Evolutionary conservation across 2,113 vertebrate genomes (phyloP).

Genomic region (Paramisgurnus dabryanus): DNA sequence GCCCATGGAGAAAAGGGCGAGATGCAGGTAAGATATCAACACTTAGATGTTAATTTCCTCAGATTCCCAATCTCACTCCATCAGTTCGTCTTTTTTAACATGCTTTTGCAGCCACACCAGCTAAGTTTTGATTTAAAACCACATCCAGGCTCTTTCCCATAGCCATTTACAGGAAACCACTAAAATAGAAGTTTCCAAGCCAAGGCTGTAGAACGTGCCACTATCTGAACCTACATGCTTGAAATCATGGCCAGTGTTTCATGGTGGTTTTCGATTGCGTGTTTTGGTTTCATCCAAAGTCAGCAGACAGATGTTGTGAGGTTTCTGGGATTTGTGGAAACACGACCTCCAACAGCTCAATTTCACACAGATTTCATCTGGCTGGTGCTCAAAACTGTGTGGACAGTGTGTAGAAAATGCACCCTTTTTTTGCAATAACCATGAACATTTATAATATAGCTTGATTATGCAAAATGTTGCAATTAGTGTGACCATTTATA

Average conservation of each 20-base stretch:
- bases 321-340: not conserved
- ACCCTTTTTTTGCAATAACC: no score
- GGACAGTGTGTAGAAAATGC: no score
- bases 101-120: not conserved
- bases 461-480: no score
- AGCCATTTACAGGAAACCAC: not conserved
- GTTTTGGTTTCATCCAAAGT: not conserved
- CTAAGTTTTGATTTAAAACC: not conserved
- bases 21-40: constrained; percentile 84
- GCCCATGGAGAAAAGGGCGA: constrained; percentile 87
- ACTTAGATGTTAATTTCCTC: no score
- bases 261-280: not conserved
- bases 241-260: not conserved
- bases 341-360: not conserved
- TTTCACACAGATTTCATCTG: not conserved
- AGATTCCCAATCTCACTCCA: not conserved
- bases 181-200: not conserved
- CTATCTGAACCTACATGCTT: not conserved
- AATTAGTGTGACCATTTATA: no score
- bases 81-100: not conserved
- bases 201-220: not conserved
- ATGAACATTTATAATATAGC: no score
- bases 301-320: not conserved
- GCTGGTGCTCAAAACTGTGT: not conserved
- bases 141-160: no score